These are phyloP conservation scores for Diplosoma virens DNA, from an alignment of 23 tunicate species.

Conservation along the genomic window DNA sequence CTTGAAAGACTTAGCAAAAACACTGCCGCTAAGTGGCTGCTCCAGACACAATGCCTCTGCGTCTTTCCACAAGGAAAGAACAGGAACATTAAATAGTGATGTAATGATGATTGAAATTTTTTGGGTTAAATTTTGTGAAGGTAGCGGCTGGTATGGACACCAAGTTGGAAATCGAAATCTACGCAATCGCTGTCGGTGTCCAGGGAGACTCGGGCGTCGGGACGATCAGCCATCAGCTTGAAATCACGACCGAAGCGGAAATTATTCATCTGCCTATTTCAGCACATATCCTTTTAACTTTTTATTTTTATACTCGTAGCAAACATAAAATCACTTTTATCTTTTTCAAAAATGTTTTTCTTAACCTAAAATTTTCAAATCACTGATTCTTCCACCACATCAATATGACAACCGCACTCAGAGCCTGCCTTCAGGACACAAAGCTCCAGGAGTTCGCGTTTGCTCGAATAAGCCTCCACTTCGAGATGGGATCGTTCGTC, in stretches of 20 bases:
- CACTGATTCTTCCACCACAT: slow-evolving; percentile 65
- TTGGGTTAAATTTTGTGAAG: too few species aligned
- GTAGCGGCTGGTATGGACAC: slow-evolving; percentile 91
- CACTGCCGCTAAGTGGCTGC: too few species aligned
- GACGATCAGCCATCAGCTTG: slow-evolving; percentile 69
- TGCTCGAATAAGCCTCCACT: slow-evolving; percentile 65
- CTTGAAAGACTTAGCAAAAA: too few species aligned
- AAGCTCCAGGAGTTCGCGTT: slow-evolving; percentile 76
- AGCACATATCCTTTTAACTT: slow-evolving; percentile 96
- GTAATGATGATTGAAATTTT: too few species aligned
- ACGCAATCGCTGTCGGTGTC: slow-evolving; percentile 91
- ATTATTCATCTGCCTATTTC: slow-evolving; percentile 61
- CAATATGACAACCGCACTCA: slow-evolving; percentile 74
- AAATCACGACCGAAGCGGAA: slow-evolving; percentile 74
- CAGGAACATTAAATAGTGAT: too few species aligned
- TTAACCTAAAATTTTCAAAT: neutral
- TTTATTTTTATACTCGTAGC: neutral
- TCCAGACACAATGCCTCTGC: too few species aligned
- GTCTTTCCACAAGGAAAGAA: too few species aligned
- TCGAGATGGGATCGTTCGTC: slow-evolving; percentile 64
- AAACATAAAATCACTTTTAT: neutral
- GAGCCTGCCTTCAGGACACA: slow-evolving; percentile 57
- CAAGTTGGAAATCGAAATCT: slow-evolving; percentile 48
- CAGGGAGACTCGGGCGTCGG: slow-evolving; percentile 93
- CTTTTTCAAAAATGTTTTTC: neutral